Conservation (phyloP, 2,888 invertebrate genomes). For the Branchellion lobata region DNA sequence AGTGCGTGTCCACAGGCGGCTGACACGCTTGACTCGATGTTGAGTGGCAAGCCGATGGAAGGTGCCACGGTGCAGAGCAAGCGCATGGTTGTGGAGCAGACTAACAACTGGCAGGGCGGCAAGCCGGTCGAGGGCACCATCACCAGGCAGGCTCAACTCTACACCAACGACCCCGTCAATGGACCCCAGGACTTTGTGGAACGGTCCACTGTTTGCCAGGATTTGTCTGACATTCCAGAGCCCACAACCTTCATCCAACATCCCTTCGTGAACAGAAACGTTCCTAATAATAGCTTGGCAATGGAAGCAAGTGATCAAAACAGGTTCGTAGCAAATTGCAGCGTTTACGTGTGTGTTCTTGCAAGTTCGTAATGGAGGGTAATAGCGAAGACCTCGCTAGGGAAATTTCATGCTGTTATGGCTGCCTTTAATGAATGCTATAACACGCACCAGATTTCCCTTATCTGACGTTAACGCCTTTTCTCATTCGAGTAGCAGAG, state of each 20-base stretch:
- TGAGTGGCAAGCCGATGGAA: conserved; percentile 13
- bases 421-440: no score
- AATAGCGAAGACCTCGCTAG: no score
- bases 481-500: no score
- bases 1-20: conserved; percentile 27
- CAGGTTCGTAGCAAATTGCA: background rate
- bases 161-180: conserved; percentile 26
- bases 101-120: conserved; percentile 28
- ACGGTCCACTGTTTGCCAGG: conserved; percentile 17
- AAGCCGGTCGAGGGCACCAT: conserved; percentile 34
- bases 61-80: conserved; percentile 3
- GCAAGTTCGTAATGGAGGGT: no score
- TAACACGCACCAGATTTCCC: no score
- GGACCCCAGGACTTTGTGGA: conserved; percentile 39
- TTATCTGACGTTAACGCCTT: no score
- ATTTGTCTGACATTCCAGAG: conserved; percentile 2
- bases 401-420: no score
- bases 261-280: background rate
- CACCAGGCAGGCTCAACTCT: conserved; percentile 4
- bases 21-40: conserved; percentile 16
- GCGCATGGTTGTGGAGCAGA: conserved; percentile 19
- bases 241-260: background rate
- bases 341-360: no score
- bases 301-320: background rate
- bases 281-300: background rate